phyloP scores from a whole-genome alignment of 2,888 invertebrate genomes.

The Elaeidobius kamerunicus region DNA sequence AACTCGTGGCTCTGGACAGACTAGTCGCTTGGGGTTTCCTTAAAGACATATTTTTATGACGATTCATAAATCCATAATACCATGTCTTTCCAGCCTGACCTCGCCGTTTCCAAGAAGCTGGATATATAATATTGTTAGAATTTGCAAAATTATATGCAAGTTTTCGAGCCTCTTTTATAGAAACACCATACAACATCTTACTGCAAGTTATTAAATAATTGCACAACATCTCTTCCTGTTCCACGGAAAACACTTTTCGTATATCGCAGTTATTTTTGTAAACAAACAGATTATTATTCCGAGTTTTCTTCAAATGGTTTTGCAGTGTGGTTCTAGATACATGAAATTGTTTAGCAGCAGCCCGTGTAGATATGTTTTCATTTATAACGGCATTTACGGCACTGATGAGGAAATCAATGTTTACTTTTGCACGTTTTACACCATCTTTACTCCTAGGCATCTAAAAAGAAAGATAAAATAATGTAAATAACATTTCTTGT shows the following conservation, averaged over 20 bases:
- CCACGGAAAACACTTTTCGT: neutral
- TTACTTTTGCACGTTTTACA: neutral
- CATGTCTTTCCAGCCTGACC: constrained; percentile 1
- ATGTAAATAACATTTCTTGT: neutral
- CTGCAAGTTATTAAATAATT: constrained; percentile 1
- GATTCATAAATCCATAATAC: constrained; percentile 3
- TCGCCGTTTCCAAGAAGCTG: neutral
- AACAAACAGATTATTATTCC: neutral
- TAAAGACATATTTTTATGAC: constrained; percentile 2
- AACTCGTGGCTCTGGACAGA: constrained; percentile 1
- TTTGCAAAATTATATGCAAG: constrained; percentile 3
- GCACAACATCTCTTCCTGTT: constrained; percentile 1
- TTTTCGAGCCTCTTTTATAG: neutral
- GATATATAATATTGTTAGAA: neutral
- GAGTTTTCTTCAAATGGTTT: neutral
- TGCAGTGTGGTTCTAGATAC: constrained; percentile 1
- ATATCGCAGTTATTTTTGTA: constrained; percentile 2
- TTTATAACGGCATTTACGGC: neutral
- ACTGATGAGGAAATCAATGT: neutral
- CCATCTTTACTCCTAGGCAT: neutral
- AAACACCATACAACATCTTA: neutral
- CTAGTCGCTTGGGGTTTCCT: constrained; percentile 5
- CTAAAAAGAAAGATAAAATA: neutral
- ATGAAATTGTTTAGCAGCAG: constrained; percentile 2
- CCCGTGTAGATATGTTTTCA: neutral